Evolutionary conservation across 1,140 invertebrate genomes (phyloP).

Genomic region (Choristoneura fumiferana): DNA sequence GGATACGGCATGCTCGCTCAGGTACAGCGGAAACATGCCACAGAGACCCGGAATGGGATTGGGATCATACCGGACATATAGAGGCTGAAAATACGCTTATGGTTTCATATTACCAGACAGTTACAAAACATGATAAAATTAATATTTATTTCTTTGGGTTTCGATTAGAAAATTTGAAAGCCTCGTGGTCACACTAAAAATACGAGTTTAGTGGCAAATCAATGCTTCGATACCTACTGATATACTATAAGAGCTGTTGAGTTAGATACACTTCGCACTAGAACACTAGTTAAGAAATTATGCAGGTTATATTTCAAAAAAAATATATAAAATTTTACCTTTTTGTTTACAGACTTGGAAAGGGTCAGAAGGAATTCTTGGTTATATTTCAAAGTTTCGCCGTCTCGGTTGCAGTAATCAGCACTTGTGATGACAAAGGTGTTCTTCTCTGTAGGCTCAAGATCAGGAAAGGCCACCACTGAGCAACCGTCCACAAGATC

Average conservation of each 20-base stretch:
- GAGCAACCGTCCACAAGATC: constrained; percentile 59
- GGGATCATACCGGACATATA: constrained; percentile 64
- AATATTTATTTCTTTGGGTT: no score
- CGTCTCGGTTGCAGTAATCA: constrained; percentile 62
- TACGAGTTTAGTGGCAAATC: no score
- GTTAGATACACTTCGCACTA: neutral
- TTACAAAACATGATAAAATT: no score
- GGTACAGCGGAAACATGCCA: constrained; percentile 54
- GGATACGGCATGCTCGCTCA: constrained; percentile 61
- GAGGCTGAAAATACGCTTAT: constrained; percentile 43
- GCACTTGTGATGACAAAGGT: constrained; percentile 63
- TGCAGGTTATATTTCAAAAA: constrained; percentile 7
- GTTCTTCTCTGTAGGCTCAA: constrained; percentile 44
- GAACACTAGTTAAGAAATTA: constrained; percentile 21
- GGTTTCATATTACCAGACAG: no score
- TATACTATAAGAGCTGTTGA: no score
- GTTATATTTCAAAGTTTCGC: constrained; percentile 63
- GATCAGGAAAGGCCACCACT: constrained; percentile 42
- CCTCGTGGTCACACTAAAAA: no score
- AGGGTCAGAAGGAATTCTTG: constrained; percentile 65
- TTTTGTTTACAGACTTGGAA: constrained; percentile 51
- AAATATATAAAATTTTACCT: constrained; percentile 36
- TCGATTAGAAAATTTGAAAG: no score
- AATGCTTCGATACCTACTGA: no score
- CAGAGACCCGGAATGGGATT: constrained; percentile 60